Evolutionary conservation across 37 sponge, comb jelly and placozoan genomes (phyloP).

Genomic region (Corticium candelabrum): DNA sequence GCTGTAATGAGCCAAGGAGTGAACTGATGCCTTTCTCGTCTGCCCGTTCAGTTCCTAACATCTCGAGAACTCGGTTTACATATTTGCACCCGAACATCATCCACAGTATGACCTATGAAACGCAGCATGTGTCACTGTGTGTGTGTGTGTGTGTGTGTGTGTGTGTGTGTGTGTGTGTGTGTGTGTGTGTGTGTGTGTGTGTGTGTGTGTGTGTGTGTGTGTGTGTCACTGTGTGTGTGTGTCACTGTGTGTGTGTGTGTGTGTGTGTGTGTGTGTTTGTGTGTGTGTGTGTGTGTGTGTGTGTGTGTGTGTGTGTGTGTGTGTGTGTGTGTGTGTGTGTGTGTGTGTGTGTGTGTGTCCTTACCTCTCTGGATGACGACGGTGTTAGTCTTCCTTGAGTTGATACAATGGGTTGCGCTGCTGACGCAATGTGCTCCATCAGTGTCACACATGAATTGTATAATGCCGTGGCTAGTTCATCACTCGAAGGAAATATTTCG

Average conservation of each 20-base stretch:
- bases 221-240: too few species aligned
- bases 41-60: slow-evolving; percentile 42
- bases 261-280: too few species aligned
- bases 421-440: background rate
- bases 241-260: too few species aligned
- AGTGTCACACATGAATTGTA: background rate
- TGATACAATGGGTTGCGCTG: background rate
- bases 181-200: too few species aligned
- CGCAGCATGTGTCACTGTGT: background rate
- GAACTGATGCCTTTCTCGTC: slow-evolving; percentile 22
- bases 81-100: slow-evolving; percentile 83
- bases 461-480: too few species aligned
- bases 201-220: too few species aligned
- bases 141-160: too few species aligned
- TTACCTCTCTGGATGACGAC: background rate
- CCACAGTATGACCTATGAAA: slow-evolving; percentile 37
- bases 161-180: too few species aligned
- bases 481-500: too few species aligned
- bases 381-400: background rate
- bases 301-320: too few species aligned
- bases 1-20: slow-evolving; percentile 29
- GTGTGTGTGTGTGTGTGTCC: background rate
- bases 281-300: too few species aligned
- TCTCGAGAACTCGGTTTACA: slow-evolving; percentile 41
- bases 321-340: too few species aligned